These are phyloP conservation scores for Brachyptera risi DNA, from an alignment of 2,888 invertebrate genomes.

Conservation along the genomic window DNA sequence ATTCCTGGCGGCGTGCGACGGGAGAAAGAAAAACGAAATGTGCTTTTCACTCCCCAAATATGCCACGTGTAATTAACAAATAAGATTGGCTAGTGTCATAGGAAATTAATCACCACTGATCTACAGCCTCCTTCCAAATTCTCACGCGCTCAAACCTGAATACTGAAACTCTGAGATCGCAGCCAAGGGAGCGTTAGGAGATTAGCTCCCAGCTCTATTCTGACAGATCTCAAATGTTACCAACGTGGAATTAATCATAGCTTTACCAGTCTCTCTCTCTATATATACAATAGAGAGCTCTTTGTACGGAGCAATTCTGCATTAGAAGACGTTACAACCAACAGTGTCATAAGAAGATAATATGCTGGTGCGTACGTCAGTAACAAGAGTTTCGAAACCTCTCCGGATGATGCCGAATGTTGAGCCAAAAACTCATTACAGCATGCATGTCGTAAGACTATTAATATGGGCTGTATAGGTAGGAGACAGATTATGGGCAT, in stretches of 20 bases:
- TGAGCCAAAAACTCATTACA: not conserved
- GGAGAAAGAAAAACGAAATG: too few relatives aligned
- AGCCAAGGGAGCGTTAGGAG: not conserved
- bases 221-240: slow-evolving; percentile 14
- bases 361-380: too few relatives aligned
- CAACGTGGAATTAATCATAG: slow-evolving; percentile 10
- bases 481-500: not conserved
- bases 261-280: slow-evolving; percentile 1
- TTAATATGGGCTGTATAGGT: slow-evolving; percentile 14
- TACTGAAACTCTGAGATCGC: slow-evolving; percentile 4
- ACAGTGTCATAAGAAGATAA: too few relatives aligned
- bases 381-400: too few relatives aligned
- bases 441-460: slow-evolving; percentile 5
- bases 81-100: slow-evolving; percentile 7
- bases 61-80: slow-evolving; percentile 4
- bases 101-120: slow-evolving; percentile 5
- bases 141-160: slow-evolving; percentile 1
- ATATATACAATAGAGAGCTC: not conserved
- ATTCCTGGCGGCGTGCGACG: too few relatives aligned
- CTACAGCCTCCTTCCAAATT: too few relatives aligned
- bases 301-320: too few relatives aligned
- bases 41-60: too few relatives aligned
- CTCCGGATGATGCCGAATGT: too few relatives aligned
- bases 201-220: slow-evolving; percentile 9
- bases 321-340: too few relatives aligned